Conservation (phyloP, 1,140 invertebrate genomes). For the Drosophila serrata region DNA sequence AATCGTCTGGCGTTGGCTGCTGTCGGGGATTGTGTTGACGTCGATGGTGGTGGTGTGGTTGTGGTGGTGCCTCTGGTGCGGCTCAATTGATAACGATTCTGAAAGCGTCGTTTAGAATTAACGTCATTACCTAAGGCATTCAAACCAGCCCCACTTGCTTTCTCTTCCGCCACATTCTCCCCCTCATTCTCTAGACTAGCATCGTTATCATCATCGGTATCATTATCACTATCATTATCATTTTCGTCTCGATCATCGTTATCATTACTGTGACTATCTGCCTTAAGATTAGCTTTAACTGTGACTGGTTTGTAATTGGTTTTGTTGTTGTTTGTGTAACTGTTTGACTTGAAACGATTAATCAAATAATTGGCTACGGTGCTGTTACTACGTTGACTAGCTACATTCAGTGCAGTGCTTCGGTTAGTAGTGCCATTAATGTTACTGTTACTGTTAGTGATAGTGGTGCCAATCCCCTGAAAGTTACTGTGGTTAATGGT, state of each 20-base stretch:
- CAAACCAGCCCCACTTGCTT: conserved; percentile 39
- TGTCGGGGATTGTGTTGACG: conserved; percentile 13
- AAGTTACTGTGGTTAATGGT: conserved; percentile 35
- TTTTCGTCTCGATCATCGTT: conserved; percentile 26
- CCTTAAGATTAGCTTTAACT: conserved; percentile 59
- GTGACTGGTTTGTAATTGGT: conserved; percentile 43
- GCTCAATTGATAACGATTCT: conserved; percentile 83
- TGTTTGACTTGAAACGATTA: conserved; percentile 63
- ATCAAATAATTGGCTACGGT: conserved; percentile 80
- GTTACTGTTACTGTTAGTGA: conserved; percentile 31
- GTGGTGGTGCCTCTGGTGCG: conserved; percentile 61
- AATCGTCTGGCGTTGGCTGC: conserved; percentile 41
- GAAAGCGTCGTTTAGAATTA: conserved; percentile 85
- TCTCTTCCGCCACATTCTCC: conserved; percentile 35
- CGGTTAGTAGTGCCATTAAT: conserved; percentile 39
- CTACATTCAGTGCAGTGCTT: conserved; percentile 50
- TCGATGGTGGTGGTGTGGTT: conserved; percentile 33
- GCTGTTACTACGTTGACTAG: conserved; percentile 75
- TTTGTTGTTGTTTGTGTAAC: conserved; percentile 26
- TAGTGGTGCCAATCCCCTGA: conserved; percentile 13
- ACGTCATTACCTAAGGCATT: conserved; percentile 71
- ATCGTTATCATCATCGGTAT: conserved; percentile 46
- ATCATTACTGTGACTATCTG: conserved; percentile 47
- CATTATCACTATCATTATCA: conserved; percentile 33
- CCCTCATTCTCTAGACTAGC: conserved; percentile 54